Conservation (phyloP, 2,797 vertebrate species). For the Lemur catta region DNA sequence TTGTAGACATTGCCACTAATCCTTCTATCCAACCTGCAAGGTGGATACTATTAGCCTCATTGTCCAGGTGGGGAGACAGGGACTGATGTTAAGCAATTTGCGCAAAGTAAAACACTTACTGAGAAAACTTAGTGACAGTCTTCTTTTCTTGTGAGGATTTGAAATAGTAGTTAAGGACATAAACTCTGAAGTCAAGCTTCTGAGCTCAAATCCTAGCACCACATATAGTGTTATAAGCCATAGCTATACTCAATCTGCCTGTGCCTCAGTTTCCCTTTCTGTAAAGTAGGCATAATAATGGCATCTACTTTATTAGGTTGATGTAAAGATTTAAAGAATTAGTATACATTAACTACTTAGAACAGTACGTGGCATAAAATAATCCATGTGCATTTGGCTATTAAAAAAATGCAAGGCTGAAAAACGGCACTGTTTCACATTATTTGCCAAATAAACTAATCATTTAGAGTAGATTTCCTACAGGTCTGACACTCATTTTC, state of each 20-base stretch:
- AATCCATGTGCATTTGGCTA: not conserved
- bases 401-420: slow-evolving; percentile 16
- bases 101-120: not conserved
- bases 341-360: slow-evolving; percentile 30
- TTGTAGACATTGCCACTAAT: not conserved
- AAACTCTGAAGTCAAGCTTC: not conserved
- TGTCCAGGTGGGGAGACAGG: not conserved
- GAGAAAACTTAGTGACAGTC: not conserved
- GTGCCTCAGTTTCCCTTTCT: slow-evolving; percentile 18
- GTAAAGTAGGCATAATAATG: not conserved
- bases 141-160: not conserved
- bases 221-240: not conserved
- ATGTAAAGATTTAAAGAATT: slow-evolving; percentile 2
- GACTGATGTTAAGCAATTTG: not conserved
- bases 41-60: not conserved
- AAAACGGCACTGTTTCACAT: slow-evolving; percentile 5
- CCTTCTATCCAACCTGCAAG: not conserved
- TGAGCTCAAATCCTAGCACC: not conserved
- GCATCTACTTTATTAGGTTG: slow-evolving; percentile 2
- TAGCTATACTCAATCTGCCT: not conserved
- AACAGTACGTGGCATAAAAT: slow-evolving; percentile 4
- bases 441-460: slow-evolving; percentile 64
- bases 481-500: slow-evolving; percentile 37
- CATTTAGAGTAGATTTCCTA: slow-evolving; percentile 48
- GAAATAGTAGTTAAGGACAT: not conserved